Evolutionary conservation across 2,797 vertebrate species (phyloP), one percentile per base, ranked within the genome.

Genomic region (Leuciscus waleckii): DNA sequence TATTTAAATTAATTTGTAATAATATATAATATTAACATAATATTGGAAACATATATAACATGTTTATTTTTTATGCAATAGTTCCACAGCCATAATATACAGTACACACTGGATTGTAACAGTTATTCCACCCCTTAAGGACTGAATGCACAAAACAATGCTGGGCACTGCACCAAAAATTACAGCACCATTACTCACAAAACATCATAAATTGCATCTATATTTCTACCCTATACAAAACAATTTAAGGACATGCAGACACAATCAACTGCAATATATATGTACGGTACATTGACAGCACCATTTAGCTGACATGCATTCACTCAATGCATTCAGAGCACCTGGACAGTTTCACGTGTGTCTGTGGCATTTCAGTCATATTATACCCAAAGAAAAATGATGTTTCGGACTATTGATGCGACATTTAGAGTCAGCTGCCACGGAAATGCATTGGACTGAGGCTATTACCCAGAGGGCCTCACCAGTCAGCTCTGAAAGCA

Each of bases 341-440:
- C 8, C 23, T 39, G 13, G 13, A 32, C 13, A 2, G 65, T 26
- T 84, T 37, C 26, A 61, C 17, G 19, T 61, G 51, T 56, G 19
- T 32, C 49, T n/a, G 49, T 46, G 49, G 19, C 63, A 58, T 78
- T 84, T 69, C 35, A 11, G 35, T 69, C 35, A 35, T 70, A 69
- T 70, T 37, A 43, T 41, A 70, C 29, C 13, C 65, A 78, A 69
- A 78, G 10, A 58, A 69, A 84, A 84, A 79, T 46, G 13, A 77
- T 79, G 75, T 77, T 70, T 43, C 1, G 21, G 49, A 29, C 49
- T 61, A 84, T 79, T n/a, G 35, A 77, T 84, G 82, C 14, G 35
- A 84, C 74, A 78, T 84, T 84, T 79, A 69, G n/a, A 84, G 65
- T 70, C 75, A 78, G 65, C 37, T 70, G 71, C 23, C 51, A 56